Evolutionary conservation across 2,113 vertebrate species (phyloP).

Genomic region (Zeus faber): DNA sequence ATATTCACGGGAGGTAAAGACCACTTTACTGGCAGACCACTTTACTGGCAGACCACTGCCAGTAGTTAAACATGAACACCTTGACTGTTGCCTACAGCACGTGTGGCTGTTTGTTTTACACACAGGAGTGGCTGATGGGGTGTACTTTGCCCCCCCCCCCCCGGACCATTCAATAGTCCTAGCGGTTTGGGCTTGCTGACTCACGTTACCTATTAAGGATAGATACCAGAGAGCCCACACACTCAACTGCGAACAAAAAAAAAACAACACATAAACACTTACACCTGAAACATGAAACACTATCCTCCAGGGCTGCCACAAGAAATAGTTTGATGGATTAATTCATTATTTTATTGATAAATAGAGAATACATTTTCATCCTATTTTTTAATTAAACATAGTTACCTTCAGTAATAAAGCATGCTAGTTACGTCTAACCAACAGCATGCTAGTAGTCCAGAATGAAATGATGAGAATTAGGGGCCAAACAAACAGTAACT

Average conservation of each 20-base stretch:
- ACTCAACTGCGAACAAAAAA: not conserved
- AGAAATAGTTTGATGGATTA: no score
- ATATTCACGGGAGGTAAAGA: not conserved
- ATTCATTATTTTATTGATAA: no score
- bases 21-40: not conserved
- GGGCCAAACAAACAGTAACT: no score
- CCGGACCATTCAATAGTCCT: not conserved
- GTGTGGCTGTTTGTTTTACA: not conserved
- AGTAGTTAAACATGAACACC: not conserved
- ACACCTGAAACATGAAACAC: no score
- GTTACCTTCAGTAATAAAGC: no score
- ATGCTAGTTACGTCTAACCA: no score
- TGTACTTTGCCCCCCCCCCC: not conserved
- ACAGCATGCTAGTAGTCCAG: no score
- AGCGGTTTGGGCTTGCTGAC: not conserved
- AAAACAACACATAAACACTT: not conserved
- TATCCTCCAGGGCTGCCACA: no score
- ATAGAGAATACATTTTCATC: no score
- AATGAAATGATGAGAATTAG: no score
- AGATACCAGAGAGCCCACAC: no score
- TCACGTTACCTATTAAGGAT: conserved; percentile 4
- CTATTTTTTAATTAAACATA: no score
- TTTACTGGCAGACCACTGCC: not conserved
- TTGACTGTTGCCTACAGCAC: not conserved
- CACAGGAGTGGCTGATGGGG: not conserved